These are phyloP conservation scores for Drosophila siamana DNA, from an alignment of 2,888 invertebrate species.

Conservation along the genomic window DNA sequence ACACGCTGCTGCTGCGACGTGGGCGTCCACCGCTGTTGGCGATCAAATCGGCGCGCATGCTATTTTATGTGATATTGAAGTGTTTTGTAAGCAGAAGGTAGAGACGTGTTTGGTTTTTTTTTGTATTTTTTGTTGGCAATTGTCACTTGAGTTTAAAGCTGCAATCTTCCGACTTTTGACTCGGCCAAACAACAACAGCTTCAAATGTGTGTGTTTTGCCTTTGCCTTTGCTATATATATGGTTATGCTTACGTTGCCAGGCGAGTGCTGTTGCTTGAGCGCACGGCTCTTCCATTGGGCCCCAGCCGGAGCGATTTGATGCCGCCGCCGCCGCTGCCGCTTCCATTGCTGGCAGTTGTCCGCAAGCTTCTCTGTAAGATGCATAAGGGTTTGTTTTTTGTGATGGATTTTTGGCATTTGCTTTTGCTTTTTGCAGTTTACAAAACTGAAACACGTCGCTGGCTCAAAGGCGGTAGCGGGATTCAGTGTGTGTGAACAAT, in stretches of 20 bases:
- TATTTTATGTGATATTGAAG: conserved; percentile 68
- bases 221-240: conserved; percentile 14
- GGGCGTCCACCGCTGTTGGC: conserved; percentile 50
- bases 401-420: conserved; percentile 61
- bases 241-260: conserved; percentile 85
- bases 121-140: conserved; percentile 24
- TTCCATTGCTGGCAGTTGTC: conserved; percentile 61
- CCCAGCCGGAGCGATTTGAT: conserved; percentile 83
- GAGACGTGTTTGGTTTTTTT: conserved; percentile 52
- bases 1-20: conserved; percentile 53
- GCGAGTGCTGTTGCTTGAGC: conserved; percentile 83
- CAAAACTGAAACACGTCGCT: conserved; percentile 51
- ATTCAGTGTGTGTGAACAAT: conserved; percentile 48
- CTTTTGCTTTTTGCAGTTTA: conserved; percentile 36
- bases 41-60: conserved; percentile 85
- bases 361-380: conserved; percentile 86
- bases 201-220: conserved; percentile 26
- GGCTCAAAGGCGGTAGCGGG: conserved; percentile 34
- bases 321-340: conserved; percentile 71
- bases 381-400: conserved; percentile 73
- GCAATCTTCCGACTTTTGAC: conserved; percentile 35
- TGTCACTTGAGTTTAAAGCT: conserved; percentile 27
- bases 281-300: conserved; percentile 83
- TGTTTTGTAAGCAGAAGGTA: conserved; percentile 66
- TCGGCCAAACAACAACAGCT: conserved; percentile 35